Conservation (phyloP, 2,113 vertebrate species). For the Entomyzon cyanotis region DNA sequence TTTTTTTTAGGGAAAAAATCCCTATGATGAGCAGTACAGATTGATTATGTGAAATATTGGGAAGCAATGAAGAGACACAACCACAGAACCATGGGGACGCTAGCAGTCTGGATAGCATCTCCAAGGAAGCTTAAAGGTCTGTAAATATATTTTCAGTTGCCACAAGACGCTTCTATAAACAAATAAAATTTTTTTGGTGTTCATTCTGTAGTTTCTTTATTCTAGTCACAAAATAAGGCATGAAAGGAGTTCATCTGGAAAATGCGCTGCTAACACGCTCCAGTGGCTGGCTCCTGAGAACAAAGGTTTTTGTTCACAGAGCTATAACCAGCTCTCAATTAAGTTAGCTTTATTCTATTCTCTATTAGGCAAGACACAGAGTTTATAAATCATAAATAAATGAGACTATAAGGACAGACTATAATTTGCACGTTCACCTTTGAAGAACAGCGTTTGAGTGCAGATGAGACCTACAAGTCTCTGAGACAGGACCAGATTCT, state of each 20-base stretch:
- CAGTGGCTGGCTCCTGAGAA: background rate
- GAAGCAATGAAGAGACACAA: background rate
- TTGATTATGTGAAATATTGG: background rate
- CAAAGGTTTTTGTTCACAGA: background rate
- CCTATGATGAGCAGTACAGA: background rate
- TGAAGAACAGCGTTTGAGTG: background rate
- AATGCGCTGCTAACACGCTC: background rate
- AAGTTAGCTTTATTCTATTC: background rate
- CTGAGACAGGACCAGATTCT: background rate
- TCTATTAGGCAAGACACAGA: background rate
- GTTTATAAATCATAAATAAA: background rate
- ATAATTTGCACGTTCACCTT: background rate
- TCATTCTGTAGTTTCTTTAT: background rate
- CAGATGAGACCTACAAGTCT: background rate
- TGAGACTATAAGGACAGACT: background rate
- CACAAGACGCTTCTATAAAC: background rate
- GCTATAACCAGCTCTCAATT: background rate
- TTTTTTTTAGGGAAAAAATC: background rate
- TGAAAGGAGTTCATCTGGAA: slow-evolving; percentile 13
- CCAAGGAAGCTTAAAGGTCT: background rate
- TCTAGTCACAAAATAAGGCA: background rate
- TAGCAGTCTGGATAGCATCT: background rate
- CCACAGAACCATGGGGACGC: background rate
- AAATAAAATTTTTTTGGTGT: background rate
- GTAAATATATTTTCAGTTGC: background rate